These are phyloP conservation scores for Heliornis fulica DNA, from an alignment of 2,113 vertebrate species.

Conservation along the genomic window DNA sequence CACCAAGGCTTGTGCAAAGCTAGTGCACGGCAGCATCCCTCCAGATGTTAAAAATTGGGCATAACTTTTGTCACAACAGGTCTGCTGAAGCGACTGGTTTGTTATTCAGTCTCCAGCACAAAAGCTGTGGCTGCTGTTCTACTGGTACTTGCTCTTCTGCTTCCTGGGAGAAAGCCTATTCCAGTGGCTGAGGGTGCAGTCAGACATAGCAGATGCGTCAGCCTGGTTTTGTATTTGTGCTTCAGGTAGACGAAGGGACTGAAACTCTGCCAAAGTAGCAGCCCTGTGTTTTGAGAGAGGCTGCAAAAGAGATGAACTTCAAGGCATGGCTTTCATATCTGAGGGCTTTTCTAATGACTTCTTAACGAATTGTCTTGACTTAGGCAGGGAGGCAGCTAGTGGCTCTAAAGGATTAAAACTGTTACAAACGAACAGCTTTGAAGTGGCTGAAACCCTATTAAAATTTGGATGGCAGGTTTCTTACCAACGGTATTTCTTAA, in stretches of 20 bases:
- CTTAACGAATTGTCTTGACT: conserved; percentile 70
- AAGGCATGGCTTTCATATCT: conserved; percentile 39
- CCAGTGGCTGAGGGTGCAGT: not conserved
- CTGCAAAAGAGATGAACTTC: conserved; percentile 19
- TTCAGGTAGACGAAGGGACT: not conserved
- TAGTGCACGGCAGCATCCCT: not conserved
- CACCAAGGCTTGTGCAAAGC: not conserved
- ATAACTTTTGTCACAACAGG: not conserved
- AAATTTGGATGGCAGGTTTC: conserved; percentile 54
- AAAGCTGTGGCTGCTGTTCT: not conserved
- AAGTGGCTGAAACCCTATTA: conserved; percentile 71
- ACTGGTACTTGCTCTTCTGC: not conserved
- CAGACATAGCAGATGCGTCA: not conserved
- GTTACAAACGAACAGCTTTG: conserved; percentile 61
- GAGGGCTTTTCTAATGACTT: conserved; percentile 69
- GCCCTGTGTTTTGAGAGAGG: not conserved
- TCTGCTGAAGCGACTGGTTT: not conserved
- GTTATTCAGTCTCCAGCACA: accelerated
- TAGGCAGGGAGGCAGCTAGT: conserved; percentile 52
- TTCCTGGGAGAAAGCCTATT: not conserved
- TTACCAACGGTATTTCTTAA: conserved; percentile 62
- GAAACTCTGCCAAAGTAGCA: not conserved
- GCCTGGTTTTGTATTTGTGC: not conserved
- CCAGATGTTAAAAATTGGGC: not conserved
- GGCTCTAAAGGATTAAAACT: conserved; percentile 70